These are phyloP conservation scores for Myotis pilosus DNA, from an alignment of 2,797 vertebrate species.

Conservation along the genomic window DNA sequence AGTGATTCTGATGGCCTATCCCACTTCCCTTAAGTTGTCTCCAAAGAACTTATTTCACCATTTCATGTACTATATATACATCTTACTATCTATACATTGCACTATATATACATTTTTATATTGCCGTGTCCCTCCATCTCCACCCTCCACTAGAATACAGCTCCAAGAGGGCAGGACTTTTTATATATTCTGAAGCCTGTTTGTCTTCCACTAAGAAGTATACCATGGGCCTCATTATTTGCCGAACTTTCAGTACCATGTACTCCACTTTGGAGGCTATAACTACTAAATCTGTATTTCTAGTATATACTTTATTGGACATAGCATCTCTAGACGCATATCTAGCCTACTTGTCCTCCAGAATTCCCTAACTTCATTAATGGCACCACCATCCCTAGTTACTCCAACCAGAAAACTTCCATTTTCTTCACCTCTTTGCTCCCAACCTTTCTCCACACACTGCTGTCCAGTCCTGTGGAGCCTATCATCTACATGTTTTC, in stretches of 20 bases:
- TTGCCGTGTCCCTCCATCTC: neutral
- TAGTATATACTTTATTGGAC: neutral
- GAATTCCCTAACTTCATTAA: conserved; percentile 21
- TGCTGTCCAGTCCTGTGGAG: neutral
- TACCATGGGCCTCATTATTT: neutral
- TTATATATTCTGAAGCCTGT: neutral
- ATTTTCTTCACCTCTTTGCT: neutral
- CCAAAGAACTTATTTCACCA: neutral
- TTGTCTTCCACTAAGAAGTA: neutral
- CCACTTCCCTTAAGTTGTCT: neutral
- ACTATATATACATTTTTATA: neutral
- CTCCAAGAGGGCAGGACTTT: neutral
- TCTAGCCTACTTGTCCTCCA: neutral
- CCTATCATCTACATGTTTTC: neutral
- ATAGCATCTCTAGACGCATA: neutral
- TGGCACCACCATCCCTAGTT: neutral
- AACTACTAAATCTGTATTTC: neutral
- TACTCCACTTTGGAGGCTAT: neutral
- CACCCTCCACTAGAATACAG: neutral
- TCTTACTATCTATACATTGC: neutral
- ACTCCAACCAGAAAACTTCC: neutral
- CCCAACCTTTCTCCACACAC: neutral
- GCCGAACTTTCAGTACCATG: neutral
- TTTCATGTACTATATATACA: neutral
- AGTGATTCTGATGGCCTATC: neutral